Base-by-base conservation (phyloP, 2,888 invertebrate species). In the Drosophila maculinotata region DNA sequence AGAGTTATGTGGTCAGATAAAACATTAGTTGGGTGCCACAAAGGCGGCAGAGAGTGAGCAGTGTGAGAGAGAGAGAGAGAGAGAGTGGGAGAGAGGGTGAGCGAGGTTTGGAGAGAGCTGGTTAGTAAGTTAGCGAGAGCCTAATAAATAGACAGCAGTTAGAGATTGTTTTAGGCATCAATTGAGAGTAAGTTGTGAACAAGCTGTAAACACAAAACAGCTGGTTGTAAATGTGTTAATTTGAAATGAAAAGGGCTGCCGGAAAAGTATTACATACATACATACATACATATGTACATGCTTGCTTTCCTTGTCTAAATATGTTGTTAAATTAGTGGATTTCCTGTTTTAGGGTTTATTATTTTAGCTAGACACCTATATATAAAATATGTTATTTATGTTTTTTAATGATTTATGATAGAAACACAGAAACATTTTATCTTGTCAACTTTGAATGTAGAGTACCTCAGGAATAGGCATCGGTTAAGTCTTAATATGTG, bases 161-260 rank as follows among this genome's bases (percentile, higher is more conserved):
- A 39, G 23, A 68, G 35, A 42, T 31, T 53, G 23, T n/a, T 30
- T 23, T 35, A 10, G 44, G 20, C 41, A 17, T 20, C 23, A 49
- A 20, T 35, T 36, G 53, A 45, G 44, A 41, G 66, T 25, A 36
- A 12, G 25, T 30, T 12, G 26, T 14, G 30, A 25, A 39, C 41
- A 48, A 66, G 63, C 63, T 75, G 76, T 88, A 88, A 88, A 88
- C 77, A 87, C 51, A 82, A 74, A 87, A 76, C 89, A 85, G 89
- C 89, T 87, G 81, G 33, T 54, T 35, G 17, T 15, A 33, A 33
- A 17, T 23, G 14, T 3, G 30, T 49, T 20, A 17, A 10, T 9
- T 14, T 26, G 12, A 20, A n/a, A 9, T 41, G 31, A 17, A 31
- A 28, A n/a, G 28, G 10, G 31, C 8, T 23, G 28, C 20, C 23